Evolutionary conservation across 2,797 vertebrate genomes (phyloP).

Genomic region (Myiotriccus ornatus): DNA sequence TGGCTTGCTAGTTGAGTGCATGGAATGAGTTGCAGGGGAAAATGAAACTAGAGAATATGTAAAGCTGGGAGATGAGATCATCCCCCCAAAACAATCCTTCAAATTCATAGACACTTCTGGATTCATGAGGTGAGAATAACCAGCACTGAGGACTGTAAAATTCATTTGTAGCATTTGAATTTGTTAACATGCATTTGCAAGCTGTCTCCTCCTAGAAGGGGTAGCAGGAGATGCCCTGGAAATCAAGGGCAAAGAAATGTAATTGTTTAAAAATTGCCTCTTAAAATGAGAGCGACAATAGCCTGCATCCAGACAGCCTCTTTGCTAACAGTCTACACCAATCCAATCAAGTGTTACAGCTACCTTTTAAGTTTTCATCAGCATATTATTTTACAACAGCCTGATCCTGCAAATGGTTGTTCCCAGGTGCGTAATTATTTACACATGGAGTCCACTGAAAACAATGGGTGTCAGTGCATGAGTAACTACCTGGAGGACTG

Average conservation of each 20-base stretch:
- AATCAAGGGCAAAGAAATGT: background rate
- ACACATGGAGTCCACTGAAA: conserved; percentile 14
- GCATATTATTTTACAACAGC: conserved; percentile 11
- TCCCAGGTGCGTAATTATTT: conserved; percentile 41
- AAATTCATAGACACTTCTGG: conserved; percentile 67
- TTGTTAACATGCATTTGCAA: conserved; percentile 53
- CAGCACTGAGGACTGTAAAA: conserved; percentile 57
- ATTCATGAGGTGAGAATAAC: conserved; percentile 74
- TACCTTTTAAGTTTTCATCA: conserved; percentile 52
- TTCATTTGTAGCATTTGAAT: conserved; percentile 60
- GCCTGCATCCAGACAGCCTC: background rate
- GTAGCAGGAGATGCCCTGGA: background rate
- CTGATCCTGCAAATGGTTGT: conserved; percentile 29
- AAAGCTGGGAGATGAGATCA: conserved; percentile 74
- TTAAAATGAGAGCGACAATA: conserved; percentile 14
- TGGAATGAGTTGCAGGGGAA: conserved; percentile 49
- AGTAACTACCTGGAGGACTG: conserved; percentile 17
- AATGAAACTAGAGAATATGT: conserved; percentile 68
- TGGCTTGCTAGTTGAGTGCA: conserved; percentile 39
- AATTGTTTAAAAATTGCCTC: background rate
- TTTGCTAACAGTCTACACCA: background rate
- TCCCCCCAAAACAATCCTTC: conserved; percentile 57
- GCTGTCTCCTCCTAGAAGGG: conserved; percentile 32
- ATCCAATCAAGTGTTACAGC: background rate
- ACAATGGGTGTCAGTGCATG: conserved; percentile 43